Percentiles rank a stretch among this genome's conserved stretches.
phyloP scores from a whole-genome alignment of 2,797 vertebrate species.

The Odontamblyopus lacepedii region DNA sequence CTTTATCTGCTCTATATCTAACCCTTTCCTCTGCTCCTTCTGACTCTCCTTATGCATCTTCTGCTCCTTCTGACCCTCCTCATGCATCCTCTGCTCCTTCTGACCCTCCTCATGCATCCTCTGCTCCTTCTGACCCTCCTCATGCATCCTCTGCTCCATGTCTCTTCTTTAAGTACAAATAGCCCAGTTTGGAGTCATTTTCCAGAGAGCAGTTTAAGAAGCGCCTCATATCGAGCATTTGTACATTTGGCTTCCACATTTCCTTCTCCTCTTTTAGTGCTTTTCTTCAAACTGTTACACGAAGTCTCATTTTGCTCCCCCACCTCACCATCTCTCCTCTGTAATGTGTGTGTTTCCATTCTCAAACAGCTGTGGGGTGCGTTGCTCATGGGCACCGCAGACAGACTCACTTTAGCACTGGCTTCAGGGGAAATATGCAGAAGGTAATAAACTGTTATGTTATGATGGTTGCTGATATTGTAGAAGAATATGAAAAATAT shows the following conservation, averaged over 20 bases:
- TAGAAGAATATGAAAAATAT: constrained; percentile 22
- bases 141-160: too few species aligned
- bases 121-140: too few species aligned
- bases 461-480: constrained; percentile 28
- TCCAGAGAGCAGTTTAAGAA: too few species aligned
- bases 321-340: constrained; percentile 19
- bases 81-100: too few species aligned
- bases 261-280: neutral
- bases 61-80: too few species aligned
- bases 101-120: too few species aligned
- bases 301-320: constrained; percentile 12
- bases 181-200: too few species aligned
- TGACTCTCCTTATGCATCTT: too few species aligned
- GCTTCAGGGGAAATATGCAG: constrained; percentile 57
- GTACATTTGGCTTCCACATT: neutral
- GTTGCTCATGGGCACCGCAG: constrained; percentile 42
- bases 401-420: constrained; percentile 22
- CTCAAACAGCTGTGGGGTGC: constrained; percentile 58
- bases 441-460: constrained; percentile 35
- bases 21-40: too few species aligned
- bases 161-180: too few species aligned
- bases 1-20: too few species aligned
- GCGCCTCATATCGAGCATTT: neutral
- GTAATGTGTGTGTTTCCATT: constrained; percentile 56
- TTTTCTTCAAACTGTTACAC: neutral